Conservation (phyloP, 2,113 vertebrate genomes). For the Myanophis thanlyinensis region DNA sequence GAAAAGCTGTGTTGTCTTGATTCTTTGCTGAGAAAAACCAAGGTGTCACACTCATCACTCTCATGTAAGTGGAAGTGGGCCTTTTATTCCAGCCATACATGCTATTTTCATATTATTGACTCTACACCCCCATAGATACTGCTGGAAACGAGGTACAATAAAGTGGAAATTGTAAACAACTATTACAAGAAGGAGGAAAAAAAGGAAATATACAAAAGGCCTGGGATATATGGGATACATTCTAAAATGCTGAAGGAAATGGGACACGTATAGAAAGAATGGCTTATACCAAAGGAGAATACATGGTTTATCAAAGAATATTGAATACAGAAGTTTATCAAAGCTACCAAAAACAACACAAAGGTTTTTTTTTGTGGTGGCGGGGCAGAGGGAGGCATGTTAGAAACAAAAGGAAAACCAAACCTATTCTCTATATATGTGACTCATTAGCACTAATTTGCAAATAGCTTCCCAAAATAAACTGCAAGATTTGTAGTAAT, state of each 20-base stretch:
- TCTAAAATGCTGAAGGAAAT: neutral
- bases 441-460: constrained; percentile 14
- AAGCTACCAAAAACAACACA: neutral
- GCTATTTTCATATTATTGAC: neutral
- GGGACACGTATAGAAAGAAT: neutral
- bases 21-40: neutral
- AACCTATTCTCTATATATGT: neutral
- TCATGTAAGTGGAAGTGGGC: neutral
- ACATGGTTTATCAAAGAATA: too few relatives aligned
- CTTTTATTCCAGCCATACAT: neutral
- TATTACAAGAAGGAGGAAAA: neutral
- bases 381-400: neutral
- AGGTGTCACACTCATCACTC: neutral
- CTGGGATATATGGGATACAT: neutral
- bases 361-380: neutral
- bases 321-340: neutral
- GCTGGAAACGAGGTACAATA: neutral
- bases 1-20: neutral
- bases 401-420: neutral
- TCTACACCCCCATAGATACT: neutral
- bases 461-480: constrained; percentile 18
- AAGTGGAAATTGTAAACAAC: neutral
- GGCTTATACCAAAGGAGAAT: neutral
- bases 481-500: neutral
- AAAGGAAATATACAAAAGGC: neutral